Evolutionary conservation across 1,140 invertebrate genomes (phyloP), one percentile per base, ranked within the genome.

Genomic region (Drosophila dunni): DNA sequence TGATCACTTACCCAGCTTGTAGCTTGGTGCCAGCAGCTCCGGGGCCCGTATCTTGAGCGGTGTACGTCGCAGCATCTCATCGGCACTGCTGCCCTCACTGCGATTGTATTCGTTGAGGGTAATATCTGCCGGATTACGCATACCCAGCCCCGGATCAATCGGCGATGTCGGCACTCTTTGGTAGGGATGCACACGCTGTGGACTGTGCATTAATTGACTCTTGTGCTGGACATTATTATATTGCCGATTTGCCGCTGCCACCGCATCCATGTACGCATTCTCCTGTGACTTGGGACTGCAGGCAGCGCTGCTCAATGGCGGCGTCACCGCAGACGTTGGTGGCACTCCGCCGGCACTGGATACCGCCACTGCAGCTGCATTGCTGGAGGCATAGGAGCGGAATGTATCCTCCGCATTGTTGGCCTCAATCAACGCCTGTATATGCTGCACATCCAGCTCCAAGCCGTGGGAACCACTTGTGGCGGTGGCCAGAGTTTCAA

Each of bases 21-120:
- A 88, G 44, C 63, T 64, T 34, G 82, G 65, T 7, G 81, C 42
- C 7, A 90, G 65, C 48, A 86, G 40, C 33, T 92, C 91, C 0
- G 84, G 64, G 5, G 75, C 56, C 6, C 91, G 75, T 48, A 91
- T 91, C 48, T 91, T 91, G 8, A 90, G 70, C 13, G 90, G 85
- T 11, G 78, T 77, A 10, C 84, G 89, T 6, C 91, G 77, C 38
- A 92, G 40, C 61, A 92, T 48, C 50, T 91, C 91, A 33, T 92
- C 91, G 6, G 90, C 77, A 36, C 79, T 79, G 46, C 75, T 88
- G 60, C 81, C 79, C 48, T 91, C 83, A 60, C 78, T 90, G 1
- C 88, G 78, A 53, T 91, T 91, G 69, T 92, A 92, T 63, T 92
- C 91, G 56, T 92, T 92, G 20, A 92, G 69, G 11, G 91, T 92